These are phyloP conservation scores for Siniperca chuatsi DNA, from an alignment of 2,113 vertebrate species.

Conservation along the genomic window DNA sequence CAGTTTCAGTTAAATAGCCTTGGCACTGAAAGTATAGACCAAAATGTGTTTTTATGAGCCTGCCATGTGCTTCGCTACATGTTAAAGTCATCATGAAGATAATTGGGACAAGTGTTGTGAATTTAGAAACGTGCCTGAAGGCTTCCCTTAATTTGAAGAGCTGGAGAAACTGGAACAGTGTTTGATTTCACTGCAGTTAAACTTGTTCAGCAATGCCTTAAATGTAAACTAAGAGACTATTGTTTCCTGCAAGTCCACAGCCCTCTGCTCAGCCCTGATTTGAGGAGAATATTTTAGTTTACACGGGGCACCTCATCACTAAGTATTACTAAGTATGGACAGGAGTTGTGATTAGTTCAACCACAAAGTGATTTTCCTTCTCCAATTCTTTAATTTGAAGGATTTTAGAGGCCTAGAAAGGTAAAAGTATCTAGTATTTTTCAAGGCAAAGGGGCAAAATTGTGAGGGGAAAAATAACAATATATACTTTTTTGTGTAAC, in stretches of 20 bases:
- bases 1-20: background rate
- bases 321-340: background rate
- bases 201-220: background rate
- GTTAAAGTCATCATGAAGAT: background rate
- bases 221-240: background rate
- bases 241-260: background rate
- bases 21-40: background rate
- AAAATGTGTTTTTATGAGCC: background rate
- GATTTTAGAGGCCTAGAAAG: background rate
- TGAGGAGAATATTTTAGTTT: background rate
- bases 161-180: background rate
- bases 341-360: background rate
- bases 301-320: too few relatives aligned
- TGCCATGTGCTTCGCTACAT: background rate
- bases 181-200: background rate
- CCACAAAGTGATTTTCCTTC: too few relatives aligned
- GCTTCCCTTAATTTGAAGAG: background rate
- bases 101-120: background rate
- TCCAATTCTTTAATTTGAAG: background rate
- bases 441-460: too few relatives aligned
- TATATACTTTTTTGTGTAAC: background rate
- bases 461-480: background rate
- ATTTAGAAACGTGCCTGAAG: slow-evolving; percentile 5
- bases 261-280: background rate
- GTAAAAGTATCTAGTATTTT: too few relatives aligned